phyloP scores from a whole-genome alignment of 1,140 invertebrate species.

The Sipha flava region DNA sequence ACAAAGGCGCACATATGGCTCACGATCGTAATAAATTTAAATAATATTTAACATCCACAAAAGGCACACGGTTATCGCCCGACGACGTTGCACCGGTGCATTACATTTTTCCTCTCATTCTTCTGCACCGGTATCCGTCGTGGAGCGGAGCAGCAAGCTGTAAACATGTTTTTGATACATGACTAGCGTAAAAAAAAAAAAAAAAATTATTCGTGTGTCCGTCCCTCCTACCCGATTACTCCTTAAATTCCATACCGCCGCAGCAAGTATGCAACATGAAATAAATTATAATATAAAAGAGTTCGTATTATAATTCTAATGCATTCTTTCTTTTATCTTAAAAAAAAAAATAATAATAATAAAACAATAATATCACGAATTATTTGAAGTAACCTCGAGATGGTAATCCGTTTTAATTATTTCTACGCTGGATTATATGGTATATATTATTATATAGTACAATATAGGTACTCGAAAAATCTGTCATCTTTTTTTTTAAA shows the following conservation, averaged over 20 bases:
- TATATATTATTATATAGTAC: too few relatives aligned
- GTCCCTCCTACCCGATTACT: background rate
- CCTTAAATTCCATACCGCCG: background rate
- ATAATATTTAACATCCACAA: slow-evolving; percentile 2
- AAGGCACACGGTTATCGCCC: background rate
- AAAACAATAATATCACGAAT: too few relatives aligned
- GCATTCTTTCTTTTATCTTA: too few relatives aligned
- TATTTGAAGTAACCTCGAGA: too few relatives aligned
- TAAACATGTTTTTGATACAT: slow-evolving; percentile 5
- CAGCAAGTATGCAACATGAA: background rate
- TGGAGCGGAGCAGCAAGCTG: background rate
- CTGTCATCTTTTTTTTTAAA: too few relatives aligned
- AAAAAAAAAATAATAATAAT: too few relatives aligned
- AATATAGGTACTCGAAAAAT: too few relatives aligned
- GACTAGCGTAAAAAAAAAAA: background rate
- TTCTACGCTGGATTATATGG: too few relatives aligned
- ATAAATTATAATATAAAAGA: too few relatives aligned
- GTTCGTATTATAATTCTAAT: too few relatives aligned
- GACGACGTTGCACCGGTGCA: background rate
- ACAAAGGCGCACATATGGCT: background rate
- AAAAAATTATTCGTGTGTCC: background rate
- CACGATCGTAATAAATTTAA: slow-evolving; percentile 15
- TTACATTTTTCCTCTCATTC: background rate
- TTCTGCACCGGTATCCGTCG: background rate
- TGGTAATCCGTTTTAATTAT: too few relatives aligned